A percentile compares a stretch with the other conserved stretches of the same genome.
phyloP scores from a whole-genome alignment of 2,113 vertebrate species.

The Eurypyga helias region DNA sequence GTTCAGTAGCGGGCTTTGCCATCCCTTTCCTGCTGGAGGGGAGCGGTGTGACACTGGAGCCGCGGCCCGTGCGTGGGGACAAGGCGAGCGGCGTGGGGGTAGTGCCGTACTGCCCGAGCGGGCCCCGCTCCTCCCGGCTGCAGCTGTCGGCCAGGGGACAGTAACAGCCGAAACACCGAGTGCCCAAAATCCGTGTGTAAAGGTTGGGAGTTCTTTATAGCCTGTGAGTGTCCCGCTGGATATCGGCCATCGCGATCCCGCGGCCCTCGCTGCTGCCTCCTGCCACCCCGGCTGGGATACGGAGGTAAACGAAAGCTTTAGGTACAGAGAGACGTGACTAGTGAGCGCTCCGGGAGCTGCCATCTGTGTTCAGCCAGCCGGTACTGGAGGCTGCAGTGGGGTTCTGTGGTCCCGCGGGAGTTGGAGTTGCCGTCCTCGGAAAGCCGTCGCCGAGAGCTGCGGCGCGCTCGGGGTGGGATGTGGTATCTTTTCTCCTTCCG shows the following conservation, averaged over 20 bases:
- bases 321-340: background rate
- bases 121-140: accelerated
- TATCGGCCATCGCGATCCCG: accelerated
- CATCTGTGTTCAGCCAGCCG: background rate
- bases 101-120: accelerated
- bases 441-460: background rate
- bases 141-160: accelerated
- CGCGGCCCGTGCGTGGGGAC: accelerated
- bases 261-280: background rate
- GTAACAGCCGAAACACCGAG: accelerated
- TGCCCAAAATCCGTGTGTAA: accelerated
- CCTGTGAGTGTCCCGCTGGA: accelerated
- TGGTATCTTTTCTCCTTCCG: no score
- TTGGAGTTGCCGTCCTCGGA: background rate
- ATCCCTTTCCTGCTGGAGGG: background rate
- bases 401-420: background rate
- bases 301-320: background rate
- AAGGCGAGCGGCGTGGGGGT: accelerated
- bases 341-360: background rate
- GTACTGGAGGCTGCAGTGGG: accelerated
- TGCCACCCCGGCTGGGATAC: accelerated
- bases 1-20: no score
- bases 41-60: no score
- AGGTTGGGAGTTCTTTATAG: accelerated
- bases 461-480: accelerated